These are phyloP conservation scores for Pemphredon lugubris DNA, from an alignment of 2,888 invertebrate species.

Conservation along the genomic window DNA sequence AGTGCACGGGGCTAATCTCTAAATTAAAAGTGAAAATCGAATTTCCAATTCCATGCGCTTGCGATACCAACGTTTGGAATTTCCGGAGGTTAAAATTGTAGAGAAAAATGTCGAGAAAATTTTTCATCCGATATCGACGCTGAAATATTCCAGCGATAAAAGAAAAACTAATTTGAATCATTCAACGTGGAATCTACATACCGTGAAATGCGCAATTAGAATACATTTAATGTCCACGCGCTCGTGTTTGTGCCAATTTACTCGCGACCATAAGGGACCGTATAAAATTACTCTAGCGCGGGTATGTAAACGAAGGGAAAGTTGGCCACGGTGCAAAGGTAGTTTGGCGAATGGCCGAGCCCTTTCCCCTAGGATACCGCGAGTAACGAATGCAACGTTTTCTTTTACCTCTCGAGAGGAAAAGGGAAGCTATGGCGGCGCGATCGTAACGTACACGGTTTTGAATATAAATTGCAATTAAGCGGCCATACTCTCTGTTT, in stretches of 20 bases:
- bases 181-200: no score
- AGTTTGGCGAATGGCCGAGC: background rate
- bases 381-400: background rate
- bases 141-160: no score
- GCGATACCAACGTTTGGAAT: no score
- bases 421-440: background rate
- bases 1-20: no score
- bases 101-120: no score
- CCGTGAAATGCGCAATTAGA: conserved; percentile 4
- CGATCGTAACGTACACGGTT: background rate
- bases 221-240: no score
- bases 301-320: conserved; percentile 30
- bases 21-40: no score
- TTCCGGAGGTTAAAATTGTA: no score
- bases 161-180: no score
- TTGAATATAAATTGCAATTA: background rate
- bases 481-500: background rate
- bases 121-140: no score
- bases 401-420: background rate
- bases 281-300: conserved; percentile 17
- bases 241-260: background rate
- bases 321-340: background rate
- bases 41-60: no score
- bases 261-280: background rate
- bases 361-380: background rate